Conservation (phyloP, 2,113 vertebrate species). For the Pitta sordida region DNA sequence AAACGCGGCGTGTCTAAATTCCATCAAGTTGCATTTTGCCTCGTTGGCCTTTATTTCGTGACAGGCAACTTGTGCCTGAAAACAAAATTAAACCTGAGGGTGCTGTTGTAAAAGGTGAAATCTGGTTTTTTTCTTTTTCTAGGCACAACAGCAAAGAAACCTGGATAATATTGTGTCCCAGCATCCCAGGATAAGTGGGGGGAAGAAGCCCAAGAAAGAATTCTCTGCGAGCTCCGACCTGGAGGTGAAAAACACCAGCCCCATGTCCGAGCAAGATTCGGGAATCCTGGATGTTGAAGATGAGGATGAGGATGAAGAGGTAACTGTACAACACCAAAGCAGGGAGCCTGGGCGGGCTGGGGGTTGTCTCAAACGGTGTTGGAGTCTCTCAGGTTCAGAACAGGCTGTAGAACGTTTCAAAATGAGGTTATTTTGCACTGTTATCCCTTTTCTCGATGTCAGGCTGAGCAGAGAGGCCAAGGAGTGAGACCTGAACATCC, state of each 20-base stretch:
- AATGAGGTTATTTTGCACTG: fast-evolving
- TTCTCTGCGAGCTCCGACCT: constrained; percentile 61
- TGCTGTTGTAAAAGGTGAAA: background rate
- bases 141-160: constrained; percentile 91
- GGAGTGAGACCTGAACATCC: background rate
- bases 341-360: background rate
- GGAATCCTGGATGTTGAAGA: constrained; percentile 93
- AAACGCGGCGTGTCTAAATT: background rate
- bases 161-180: constrained; percentile 83
- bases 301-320: constrained; percentile 91
- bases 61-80: background rate
- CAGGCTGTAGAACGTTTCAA: fast-evolving
- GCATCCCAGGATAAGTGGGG: constrained; percentile 76
- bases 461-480: background rate
- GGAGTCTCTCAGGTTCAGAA: no score
- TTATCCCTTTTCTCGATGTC: fast-evolving
- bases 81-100: background rate
- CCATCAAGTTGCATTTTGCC: background rate
- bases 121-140: background rate
- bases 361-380: background rate
- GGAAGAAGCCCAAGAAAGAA: constrained; percentile 80
- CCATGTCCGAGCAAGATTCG: constrained; percentile 87
- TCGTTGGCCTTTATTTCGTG: background rate
- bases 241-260: constrained; percentile 80
- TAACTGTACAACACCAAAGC: background rate